Evolutionary conservation across 1,140 invertebrate species (phyloP).

Genomic region (Magallana angulata): DNA sequence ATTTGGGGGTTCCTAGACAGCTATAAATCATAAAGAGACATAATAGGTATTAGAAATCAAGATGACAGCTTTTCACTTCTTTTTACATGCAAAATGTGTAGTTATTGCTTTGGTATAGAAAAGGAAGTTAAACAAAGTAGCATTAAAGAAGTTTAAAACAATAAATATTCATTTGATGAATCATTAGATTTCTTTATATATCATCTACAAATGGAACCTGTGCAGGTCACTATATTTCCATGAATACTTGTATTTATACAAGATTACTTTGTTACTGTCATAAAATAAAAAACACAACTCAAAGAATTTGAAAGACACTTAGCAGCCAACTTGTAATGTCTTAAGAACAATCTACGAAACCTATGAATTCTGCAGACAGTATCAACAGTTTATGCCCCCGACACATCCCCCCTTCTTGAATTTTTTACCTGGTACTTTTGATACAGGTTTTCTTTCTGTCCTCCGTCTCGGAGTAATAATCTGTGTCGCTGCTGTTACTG

Average conservation of each 20-base stretch:
- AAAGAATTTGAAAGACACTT: too few species aligned
- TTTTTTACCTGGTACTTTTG: conserved; percentile 75
- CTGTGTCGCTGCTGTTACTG: conserved; percentile 77
- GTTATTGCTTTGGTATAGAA: too few species aligned
- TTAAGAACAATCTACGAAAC: too few species aligned
- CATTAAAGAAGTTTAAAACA: too few species aligned
- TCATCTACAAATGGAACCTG: too few species aligned
- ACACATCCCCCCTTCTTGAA: background rate
- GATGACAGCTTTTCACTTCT: conserved; percentile 18
- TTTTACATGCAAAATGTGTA: background rate
- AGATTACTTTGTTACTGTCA: background rate
- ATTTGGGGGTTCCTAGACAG: conserved; percentile 81
- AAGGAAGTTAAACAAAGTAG: too few species aligned
- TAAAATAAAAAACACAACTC: background rate
- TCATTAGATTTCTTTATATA: too few species aligned
- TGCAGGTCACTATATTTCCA: too few species aligned
- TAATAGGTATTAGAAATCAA: conserved; percentile 43
- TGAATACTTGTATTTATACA: too few species aligned
- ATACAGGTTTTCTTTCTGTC: conserved; percentile 78
- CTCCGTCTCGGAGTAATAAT: conserved; percentile 79
- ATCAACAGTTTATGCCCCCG: too few species aligned
- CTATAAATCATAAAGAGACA: conserved; percentile 61
- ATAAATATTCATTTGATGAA: too few species aligned
- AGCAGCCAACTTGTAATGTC: background rate
- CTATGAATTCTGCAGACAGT: too few species aligned